A percentile compares a stretch with the other conserved stretches of the same genome.
phyloP scores from a whole-genome alignment of 2,113 vertebrate genomes.

The Myrmecophaga tridactyla region DNA sequence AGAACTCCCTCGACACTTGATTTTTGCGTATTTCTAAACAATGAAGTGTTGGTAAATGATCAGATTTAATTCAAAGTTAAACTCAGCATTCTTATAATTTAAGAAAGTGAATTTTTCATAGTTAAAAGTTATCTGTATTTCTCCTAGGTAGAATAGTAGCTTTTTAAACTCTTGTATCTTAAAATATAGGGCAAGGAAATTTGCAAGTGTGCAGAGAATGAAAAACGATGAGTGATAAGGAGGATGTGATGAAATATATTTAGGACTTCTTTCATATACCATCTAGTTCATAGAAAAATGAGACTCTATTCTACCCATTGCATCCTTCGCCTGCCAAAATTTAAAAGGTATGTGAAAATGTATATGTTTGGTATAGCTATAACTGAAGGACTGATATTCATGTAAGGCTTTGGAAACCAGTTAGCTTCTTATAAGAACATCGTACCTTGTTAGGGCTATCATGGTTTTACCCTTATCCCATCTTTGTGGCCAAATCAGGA shows the following conservation, averaged over 20 bases:
- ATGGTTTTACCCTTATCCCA: not conserved
- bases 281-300: not conserved
- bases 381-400: not conserved
- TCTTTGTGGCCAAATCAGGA: not conserved
- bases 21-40: not conserved
- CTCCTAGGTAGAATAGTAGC: not conserved
- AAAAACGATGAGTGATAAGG: not conserved
- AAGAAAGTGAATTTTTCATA: not conserved
- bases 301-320: not conserved
- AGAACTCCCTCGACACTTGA: not conserved
- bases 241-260: not conserved
- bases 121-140: not conserved
- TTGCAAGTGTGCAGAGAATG: not conserved
- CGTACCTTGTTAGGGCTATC: not conserved
- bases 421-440: not conserved
- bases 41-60: not conserved
- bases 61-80: not conserved
- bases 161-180: not conserved
- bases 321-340: not conserved
- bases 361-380: not conserved
- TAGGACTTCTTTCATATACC: not conserved
- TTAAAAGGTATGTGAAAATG: not conserved
- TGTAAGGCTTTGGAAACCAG: not conserved
- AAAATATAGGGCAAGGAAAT: not conserved
- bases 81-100: not conserved